These are phyloP conservation scores for Willowsia nigromaculata DNA, from an alignment of 2,888 invertebrate species.

Conservation along the genomic window DNA sequence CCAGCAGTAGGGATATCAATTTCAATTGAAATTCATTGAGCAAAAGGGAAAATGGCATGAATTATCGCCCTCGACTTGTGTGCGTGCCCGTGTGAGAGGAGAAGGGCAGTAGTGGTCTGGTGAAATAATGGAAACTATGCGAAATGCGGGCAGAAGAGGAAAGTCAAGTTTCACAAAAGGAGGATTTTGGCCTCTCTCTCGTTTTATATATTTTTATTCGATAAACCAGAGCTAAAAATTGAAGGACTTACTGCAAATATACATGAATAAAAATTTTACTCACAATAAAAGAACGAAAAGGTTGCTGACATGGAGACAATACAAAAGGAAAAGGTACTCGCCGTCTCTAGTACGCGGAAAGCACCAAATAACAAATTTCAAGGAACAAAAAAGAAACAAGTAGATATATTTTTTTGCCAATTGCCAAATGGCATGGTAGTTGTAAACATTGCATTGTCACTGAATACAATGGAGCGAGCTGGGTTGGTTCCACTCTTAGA, in stretches of 20 bases:
- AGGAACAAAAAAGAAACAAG: neutral
- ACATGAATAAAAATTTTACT: neutral
- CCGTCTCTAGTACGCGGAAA: neutral
- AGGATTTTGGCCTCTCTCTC: neutral
- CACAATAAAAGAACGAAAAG: neutral
- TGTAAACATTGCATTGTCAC: neutral
- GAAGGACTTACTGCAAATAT: neutral
- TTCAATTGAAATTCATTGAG: conserved; percentile 28
- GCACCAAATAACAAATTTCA: neutral
- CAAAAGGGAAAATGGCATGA: conserved; percentile 16
- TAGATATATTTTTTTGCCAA: neutral
- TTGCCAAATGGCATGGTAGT: conserved; percentile 14
- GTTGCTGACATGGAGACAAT: neutral
- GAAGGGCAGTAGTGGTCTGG: neutral
- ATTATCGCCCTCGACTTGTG: neutral
- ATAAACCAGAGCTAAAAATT: no score
- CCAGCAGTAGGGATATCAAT: neutral
- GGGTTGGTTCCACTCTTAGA: neutral
- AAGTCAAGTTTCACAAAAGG: neutral
- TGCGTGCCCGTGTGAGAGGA: neutral
- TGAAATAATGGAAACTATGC: neutral
- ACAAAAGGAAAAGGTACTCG: neutral
- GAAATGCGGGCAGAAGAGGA: neutral
- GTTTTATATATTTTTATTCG: no score
- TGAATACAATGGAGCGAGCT: neutral